These are phyloP conservation scores for Coptodon bakossiorum DNA, from an alignment of 2,113 vertebrate genomes.

Conservation along the genomic window DNA sequence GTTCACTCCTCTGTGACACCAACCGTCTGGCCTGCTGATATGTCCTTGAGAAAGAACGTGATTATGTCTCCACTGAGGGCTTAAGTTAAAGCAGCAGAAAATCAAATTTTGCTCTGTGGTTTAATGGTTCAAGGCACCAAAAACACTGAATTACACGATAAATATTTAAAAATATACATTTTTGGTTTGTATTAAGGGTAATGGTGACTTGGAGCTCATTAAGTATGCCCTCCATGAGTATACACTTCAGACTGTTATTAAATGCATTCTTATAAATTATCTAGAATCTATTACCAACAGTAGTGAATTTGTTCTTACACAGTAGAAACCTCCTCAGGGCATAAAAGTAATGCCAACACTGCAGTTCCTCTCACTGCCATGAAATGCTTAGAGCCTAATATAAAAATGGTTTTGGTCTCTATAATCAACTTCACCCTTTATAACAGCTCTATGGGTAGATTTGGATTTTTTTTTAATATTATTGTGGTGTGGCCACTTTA, in stretches of 20 bases:
- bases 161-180: too few species aligned
- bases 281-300: background rate
- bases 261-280: background rate
- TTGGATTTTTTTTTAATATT: background rate
- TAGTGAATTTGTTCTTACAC: background rate
- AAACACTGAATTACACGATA: background rate
- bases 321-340: background rate
- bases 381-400: background rate
- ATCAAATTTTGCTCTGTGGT: background rate
- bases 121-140: background rate
- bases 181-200: background rate
- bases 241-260: background rate
- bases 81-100: background rate
- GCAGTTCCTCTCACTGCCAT: background rate
- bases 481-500: background rate
- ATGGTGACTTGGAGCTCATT: background rate
- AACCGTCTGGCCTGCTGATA: background rate
- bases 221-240: background rate
- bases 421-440: background rate
- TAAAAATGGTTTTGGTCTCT: background rate
- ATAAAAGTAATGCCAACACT: background rate
- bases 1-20: background rate
- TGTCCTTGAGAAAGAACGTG: background rate
- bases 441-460: background rate
- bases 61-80: background rate